Base-by-base conservation (phyloP, 2,113 vertebrate genomes). In the Tetrax tetrax region DNA sequence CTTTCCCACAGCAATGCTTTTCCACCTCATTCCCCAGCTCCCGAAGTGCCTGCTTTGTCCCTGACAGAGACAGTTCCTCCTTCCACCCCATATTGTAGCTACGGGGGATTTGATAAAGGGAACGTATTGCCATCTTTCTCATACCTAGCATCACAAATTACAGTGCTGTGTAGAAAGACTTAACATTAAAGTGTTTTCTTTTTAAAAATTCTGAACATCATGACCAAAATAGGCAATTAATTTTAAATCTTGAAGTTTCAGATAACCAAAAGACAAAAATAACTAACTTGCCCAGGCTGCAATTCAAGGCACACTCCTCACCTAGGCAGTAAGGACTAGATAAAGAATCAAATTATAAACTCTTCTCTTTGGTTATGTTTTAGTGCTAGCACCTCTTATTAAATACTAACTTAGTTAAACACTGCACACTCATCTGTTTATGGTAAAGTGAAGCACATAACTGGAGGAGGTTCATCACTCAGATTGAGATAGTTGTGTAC, bases 401-500 rank as follows among this genome's bases (percentile, higher is more conserved):
- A 75, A 88, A 63, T 35, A 37, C 90, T 90, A 48, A 45, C 91
- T 95, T 65, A 57, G 70, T 90, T 83, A 87, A 96, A 96, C 91
- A 96, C 90, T 94, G 89, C 76, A 83, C 93, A 89, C 95, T 96
- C 94, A 75, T 95, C 89, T 93, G 90, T 43, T 66, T n/a, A 91
- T 83, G 92, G 84, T 57, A 96, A 90, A 91, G 74, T 47, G 86
- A 95, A 95, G 96, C 95, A 83, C 93, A 96, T 74, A 89, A 94
- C 88, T 90, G 93, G 87, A 95, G 93, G 37, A 77, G 68, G 94
- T 70, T 95, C 93, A 94, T 83, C 81, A 77, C 81, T 95, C 96
- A 95, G 95, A 94, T 72, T 96, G 97, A 96, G 94, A 95, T 64
- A 97, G 96, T 90, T 69, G 93, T 84, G 72, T 93, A 90, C 41